These are phyloP conservation scores for Perca flavescens DNA, from an alignment of 2,113 vertebrate species.

Conservation along the genomic window DNA sequence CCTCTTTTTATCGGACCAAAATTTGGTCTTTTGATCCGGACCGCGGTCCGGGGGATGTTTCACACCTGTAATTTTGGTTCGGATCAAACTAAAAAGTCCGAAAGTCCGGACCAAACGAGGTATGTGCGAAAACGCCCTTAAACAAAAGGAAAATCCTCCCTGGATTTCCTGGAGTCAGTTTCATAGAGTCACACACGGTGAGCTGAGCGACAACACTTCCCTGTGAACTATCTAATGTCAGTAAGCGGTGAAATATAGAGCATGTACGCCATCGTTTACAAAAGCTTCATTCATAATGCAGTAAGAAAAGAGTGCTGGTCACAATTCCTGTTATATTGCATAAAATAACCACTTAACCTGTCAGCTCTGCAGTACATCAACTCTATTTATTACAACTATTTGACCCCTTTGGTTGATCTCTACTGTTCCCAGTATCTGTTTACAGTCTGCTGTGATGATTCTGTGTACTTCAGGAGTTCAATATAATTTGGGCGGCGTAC, in stretches of 20 bases:
- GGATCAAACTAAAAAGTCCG: too few relatives aligned
- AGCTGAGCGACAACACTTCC: constrained; percentile 5
- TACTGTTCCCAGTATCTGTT: neutral
- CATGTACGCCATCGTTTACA: neutral
- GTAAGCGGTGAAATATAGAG: neutral
- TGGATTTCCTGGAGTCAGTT: constrained; percentile 8
- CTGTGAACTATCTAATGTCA: constrained; percentile 2
- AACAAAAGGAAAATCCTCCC: constrained; percentile 21
- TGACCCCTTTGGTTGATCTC: neutral
- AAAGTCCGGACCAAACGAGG: too few relatives aligned
- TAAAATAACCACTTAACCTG: constrained; percentile 13
- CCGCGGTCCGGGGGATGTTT: too few relatives aligned
- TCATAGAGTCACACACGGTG: neutral
- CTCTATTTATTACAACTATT: neutral
- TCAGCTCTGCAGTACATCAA: neutral
- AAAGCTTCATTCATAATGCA: constrained; percentile 50
- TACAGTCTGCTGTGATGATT: constrained; percentile 12
- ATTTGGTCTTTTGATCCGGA: too few relatives aligned
- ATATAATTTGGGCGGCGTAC: neutral
- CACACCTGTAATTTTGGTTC: too few relatives aligned
- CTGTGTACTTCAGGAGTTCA: constrained; percentile 6
- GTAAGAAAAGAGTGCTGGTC: neutral
- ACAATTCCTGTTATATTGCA: neutral
- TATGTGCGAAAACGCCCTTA: too few relatives aligned
- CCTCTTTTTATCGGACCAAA: too few relatives aligned